Base-by-base conservation (phyloP, 2,888 invertebrate genomes). In the Ferdinandea cuprea region DNA sequence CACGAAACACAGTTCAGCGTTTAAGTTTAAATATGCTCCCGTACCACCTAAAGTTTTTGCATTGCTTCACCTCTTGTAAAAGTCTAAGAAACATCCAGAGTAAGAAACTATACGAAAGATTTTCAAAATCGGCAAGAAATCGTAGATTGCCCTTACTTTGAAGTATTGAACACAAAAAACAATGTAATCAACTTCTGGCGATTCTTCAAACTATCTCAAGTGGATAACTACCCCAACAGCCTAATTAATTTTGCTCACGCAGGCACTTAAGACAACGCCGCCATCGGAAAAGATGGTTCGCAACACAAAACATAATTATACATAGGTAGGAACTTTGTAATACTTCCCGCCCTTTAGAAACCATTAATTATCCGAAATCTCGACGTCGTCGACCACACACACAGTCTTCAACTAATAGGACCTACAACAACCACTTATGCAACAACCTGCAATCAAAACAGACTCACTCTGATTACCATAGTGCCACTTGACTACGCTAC, bases 401-500 rank as follows among this genome's bases (percentile, higher is more conserved):
- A 54, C 50, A 30, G 25, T 50, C 19, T 48, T 68, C 72, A 35
- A 30, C 78, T 78, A 83, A 78, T 83, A 77, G 78, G 61, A 72
- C 80, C 80, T 61, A 80, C 83, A 77, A 83, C 77, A 83, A 72
- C 83, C 83, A 78, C 83, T 83, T 83, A 72, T 69, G 48, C 58
- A 52, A 42, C 68, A 85, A 80, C 65, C 56, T 77, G 80, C 73
- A 85, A 86, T 86, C 86, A 86, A 86, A 86, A 86, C 86, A 86
- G 85, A 85, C 74, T 69, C 79, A 79, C 84, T 85, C 76, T 85
- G 85, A 79, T 85, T 85, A 81, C 40, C 65, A 83, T 77, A 85
- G 78, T 85, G 85, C 86, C 86, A 86, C 86, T 86, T 86, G 83
- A 85, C 79, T 85, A 83, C 78, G 83, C 85, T 54, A 48, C 69